Evolutionary conservation across 2,113 vertebrate species (phyloP).

Genomic region (Capreolus pygargus): DNA sequence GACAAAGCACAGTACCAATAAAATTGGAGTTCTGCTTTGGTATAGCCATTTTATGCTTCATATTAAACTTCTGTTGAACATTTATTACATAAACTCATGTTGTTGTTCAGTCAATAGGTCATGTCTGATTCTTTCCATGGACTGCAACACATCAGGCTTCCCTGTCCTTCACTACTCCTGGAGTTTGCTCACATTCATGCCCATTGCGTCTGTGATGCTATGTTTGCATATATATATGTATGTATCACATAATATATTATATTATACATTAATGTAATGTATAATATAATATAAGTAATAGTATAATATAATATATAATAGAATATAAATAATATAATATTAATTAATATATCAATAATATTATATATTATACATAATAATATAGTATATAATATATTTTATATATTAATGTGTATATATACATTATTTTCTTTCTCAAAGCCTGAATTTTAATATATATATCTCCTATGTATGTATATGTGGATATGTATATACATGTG

Average conservation of each 20-base stretch:
- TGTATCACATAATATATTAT: no score
- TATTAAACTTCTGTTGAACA: background rate
- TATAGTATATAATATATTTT: no score
- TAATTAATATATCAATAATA: no score
- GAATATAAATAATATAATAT: no score
- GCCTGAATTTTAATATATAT: background rate
- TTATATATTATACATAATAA: no score
- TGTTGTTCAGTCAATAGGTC: rapidly evolving
- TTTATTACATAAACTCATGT: background rate
- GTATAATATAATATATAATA: no score
- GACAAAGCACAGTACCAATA: background rate
- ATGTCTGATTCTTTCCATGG: background rate
- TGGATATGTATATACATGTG: no score
- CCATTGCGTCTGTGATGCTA: background rate
- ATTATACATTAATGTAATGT: no score
- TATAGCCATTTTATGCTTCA: background rate
- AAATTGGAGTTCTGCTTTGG: background rate
- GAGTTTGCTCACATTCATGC: rapidly evolving
- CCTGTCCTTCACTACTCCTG: background rate
- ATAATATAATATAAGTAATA: no score
- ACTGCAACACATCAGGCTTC: background rate
- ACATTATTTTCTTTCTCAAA: background rate
- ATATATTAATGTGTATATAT: no score
- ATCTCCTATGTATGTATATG: no score
- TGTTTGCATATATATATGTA: no score